A percentile compares a stretch with the other conserved stretches of the same genome.
phyloP scores from a whole-genome alignment of 2,797 vertebrate genomes.

The Sylvia borin region DNA sequence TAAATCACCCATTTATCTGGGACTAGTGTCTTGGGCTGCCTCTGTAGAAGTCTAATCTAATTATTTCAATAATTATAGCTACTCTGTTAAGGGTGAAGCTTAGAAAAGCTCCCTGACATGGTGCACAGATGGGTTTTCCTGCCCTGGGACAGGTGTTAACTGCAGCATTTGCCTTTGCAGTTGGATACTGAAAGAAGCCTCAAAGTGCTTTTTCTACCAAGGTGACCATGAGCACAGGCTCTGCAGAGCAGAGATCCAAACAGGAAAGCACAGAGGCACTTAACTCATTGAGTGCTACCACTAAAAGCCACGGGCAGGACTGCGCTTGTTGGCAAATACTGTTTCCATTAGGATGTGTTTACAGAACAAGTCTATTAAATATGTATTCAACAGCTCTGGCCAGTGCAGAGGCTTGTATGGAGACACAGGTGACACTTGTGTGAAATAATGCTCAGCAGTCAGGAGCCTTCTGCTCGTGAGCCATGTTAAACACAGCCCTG shows the following conservation, averaged over 20 bases:
- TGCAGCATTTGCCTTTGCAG: neutral
- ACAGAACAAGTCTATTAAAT: neutral
- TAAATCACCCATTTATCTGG: neutral
- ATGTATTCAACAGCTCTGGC: neutral
- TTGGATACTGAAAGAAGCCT: rapidly evolving
- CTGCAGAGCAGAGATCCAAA: neutral
- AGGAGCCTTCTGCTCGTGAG: neutral
- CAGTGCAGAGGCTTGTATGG: neutral
- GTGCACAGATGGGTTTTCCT: neutral
- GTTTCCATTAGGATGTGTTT: neutral
- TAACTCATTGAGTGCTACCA: neutral
- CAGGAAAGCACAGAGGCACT: neutral
- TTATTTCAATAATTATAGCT: neutral
- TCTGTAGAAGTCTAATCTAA: neutral
- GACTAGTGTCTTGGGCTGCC: neutral
- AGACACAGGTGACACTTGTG: neutral
- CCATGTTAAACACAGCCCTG: neutral
- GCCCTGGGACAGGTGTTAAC: neutral
- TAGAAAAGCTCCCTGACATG: neutral
- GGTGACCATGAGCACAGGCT: neutral
- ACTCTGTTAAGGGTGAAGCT: neutral
- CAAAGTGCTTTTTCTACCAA: neutral
- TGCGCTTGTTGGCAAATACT: neutral
- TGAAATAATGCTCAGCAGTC: neutral
- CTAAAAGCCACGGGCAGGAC: neutral